Base-by-base conservation (phyloP, 1,140 invertebrate species). In the Aphidius gifuensis region DNA sequence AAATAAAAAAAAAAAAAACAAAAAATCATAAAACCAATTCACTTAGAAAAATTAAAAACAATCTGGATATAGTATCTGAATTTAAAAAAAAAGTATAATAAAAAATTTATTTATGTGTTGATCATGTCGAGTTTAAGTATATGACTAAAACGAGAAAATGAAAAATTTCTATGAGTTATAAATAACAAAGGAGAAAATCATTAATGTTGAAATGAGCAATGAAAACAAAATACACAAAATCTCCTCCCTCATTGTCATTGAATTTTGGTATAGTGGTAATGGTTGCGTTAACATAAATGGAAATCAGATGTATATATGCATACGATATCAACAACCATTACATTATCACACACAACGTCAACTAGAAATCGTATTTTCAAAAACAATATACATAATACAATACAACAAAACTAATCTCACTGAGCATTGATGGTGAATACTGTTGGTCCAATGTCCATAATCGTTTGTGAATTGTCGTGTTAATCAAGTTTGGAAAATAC, bases 11-110 rank as follows among this genome's bases (percentile, higher is more conserved):
- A 64, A 66, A 62, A 69, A 66, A 62, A 47, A 45, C 45, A 48
- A 44, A 46, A 44, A 75, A 77, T 76, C 76, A 72, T 78, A 78
- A 78, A 78, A 78, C 64, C 76, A 78, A 70, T 68, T 69, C 74
- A 71, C 68, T 72, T 73, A 75, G 77, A 74, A 78, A 44, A 71
- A 69, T 72, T 73, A 75, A 78, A 74, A 78, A 44, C 40, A 78
- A 78, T 78, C 75, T 75, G 74, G 73, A 75, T 77, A 76, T 74
- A 72, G 75, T 77, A 69, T 73, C 69, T 75, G 73, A 78, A 46
- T 49, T 49, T 3, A 49, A n/a, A 49, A 49, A n/a, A 21, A 49
- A 49, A 48, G 5, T 3, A 49, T 21, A 46, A 46, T 46, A 46
- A 49, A 49, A 9, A 49, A 16, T 21, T 1, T 11, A 21, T 9